Percentiles rank a stretch among this genome's conserved stretches.
Conservation (phyloP, 1,140 invertebrate genomes). For the Papilio dardanus region DNA sequence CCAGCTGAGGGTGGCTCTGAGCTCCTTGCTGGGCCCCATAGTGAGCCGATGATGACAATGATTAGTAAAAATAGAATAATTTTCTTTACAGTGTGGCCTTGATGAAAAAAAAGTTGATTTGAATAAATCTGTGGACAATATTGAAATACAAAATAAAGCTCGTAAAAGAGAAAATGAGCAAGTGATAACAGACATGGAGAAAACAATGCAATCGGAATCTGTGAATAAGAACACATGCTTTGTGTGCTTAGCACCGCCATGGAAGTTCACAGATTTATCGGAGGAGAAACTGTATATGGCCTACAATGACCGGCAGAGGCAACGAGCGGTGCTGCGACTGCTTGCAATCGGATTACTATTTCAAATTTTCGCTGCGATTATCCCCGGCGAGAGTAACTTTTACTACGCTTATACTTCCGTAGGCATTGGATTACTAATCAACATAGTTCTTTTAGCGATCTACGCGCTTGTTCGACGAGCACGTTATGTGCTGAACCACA, state of each 20-base stretch:
- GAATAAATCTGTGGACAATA: neutral
- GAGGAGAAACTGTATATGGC: slow-evolving; percentile 90
- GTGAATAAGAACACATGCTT: slow-evolving; percentile 55
- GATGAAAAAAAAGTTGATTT: slow-evolving; percentile 7
- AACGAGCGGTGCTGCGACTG: slow-evolving; percentile 90
- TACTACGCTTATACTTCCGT: slow-evolving; percentile 78
- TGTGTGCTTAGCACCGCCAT: slow-evolving; percentile 65
- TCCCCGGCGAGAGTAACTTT: slow-evolving; percentile 83
- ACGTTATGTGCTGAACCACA: slow-evolving; percentile 83
- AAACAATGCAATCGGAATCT: slow-evolving; percentile 53
- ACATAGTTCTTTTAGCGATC: slow-evolving; percentile 77
- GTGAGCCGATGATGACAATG: too few relatives aligned
- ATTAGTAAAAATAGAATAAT: neutral
- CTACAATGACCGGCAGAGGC: slow-evolving; percentile 89
- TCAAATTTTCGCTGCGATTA: slow-evolving; percentile 85
- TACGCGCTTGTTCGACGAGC: slow-evolving; percentile 52
- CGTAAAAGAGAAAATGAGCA: slow-evolving; percentile 14
- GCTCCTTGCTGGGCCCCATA: too few relatives aligned
- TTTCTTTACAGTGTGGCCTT: neutral
- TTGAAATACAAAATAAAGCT: slow-evolving; percentile 18
- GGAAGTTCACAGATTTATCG: slow-evolving; percentile 81
- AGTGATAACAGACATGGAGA: slow-evolving; percentile 64
- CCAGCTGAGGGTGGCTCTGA: too few relatives aligned
- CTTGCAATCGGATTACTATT: slow-evolving; percentile 87
- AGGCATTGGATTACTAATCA: slow-evolving; percentile 82